phyloP scores from a whole-genome alignment of 2,888 invertebrate species.

The Pinctada fucata region DNA sequence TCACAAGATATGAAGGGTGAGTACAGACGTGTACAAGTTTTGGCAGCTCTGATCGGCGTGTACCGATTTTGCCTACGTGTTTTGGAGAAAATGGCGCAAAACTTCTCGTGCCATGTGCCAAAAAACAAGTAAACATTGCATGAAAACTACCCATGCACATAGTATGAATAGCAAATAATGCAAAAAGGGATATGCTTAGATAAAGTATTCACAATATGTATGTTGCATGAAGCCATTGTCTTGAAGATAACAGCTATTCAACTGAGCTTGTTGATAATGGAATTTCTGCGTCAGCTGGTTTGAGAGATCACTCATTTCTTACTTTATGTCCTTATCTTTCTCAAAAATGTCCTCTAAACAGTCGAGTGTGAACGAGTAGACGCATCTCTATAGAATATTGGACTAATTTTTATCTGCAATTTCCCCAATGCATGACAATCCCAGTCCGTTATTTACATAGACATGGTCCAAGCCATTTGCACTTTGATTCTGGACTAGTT shows the following conservation, averaged over 20 bases:
- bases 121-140: conserved; percentile 7
- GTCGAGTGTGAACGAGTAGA: no score
- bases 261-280: no score
- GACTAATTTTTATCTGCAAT: no score
- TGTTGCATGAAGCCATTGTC: no score
- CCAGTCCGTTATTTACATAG: conserved; percentile 33
- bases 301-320: no score
- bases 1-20: conserved; percentile 62
- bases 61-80: conserved; percentile 42
- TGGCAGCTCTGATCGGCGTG: not conserved
- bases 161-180: conserved; percentile 4
- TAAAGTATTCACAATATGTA: no score
- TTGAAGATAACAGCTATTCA: no score
- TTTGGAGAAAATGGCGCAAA: conserved; percentile 65
- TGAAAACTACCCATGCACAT: conserved; percentile 11
- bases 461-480: conserved; percentile 25
- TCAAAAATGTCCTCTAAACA: no score
- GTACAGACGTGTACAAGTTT: conserved; percentile 35
- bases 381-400: no score
- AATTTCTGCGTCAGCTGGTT: no score
- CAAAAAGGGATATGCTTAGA: not conserved
- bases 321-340: no score
- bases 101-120: conserved; percentile 45
- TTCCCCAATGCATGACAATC: no score
- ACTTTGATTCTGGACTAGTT: conserved; percentile 46